Percentiles rank a stretch among this genome's conserved stretches.
These are phyloP conservation scores for Tiliqua scincoides DNA, from an alignment of 2,113 vertebrate species.

Conservation along the genomic window DNA sequence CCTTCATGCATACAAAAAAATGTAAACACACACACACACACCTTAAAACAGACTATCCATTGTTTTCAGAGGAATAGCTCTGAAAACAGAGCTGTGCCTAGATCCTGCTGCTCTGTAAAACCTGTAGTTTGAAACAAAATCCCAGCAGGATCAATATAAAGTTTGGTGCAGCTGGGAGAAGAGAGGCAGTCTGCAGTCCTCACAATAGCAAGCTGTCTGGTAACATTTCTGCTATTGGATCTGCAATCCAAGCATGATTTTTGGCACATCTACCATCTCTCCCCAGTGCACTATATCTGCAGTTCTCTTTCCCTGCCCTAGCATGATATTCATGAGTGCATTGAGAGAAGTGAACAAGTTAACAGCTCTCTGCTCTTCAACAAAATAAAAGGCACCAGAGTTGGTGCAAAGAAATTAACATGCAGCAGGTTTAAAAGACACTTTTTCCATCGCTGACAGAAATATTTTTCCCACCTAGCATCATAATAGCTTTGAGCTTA, in stretches of 20 bases:
- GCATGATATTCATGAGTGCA: no score
- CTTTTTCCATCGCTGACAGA: background rate
- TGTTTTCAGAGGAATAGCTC: background rate
- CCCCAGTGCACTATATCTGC: no score
- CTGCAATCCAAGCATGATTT: no score
- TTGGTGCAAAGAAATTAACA: background rate
- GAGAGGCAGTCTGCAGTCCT: background rate
- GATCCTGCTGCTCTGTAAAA: background rate
- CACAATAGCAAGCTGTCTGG: background rate
- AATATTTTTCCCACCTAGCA: background rate
- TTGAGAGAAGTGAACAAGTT: no score
- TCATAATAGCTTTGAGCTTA: background rate
- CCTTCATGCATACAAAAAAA: no score
- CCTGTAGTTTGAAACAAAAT: background rate
- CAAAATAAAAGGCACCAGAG: background rate
- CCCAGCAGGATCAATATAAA: background rate
- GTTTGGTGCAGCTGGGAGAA: background rate
- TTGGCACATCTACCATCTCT: no score
- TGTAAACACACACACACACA: background rate
- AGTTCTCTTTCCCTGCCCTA: no score
- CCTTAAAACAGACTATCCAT: no score
- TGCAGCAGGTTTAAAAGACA: no score
- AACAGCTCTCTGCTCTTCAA: background rate
- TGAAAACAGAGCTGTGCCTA: background rate
- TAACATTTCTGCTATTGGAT: no score